Evolutionary conservation across 2,888 invertebrate species (phyloP), one percentile per base, ranked within the genome.

Genomic region (Cheilosia vulpina): DNA sequence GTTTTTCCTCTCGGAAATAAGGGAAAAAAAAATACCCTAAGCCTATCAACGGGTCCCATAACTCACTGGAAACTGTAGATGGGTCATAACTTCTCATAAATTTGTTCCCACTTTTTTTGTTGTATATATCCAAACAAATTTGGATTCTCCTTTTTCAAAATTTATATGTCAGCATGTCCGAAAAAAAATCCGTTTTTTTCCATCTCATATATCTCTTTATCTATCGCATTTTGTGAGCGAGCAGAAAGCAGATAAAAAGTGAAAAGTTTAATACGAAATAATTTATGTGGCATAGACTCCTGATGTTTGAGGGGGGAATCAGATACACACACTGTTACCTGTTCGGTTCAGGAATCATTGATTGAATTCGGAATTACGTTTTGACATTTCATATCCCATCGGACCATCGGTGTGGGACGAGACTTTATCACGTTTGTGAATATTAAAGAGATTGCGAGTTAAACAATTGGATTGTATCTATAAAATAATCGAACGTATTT

Each of bases 401-500:
- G 43, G 34, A 60, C 45, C 13, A 21, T 50, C 21, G 17, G 27
- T 17, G 31, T 13, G 2, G 31, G 15, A 6, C 2, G 11, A 53
- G 17, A 55, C 55, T 27, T 52, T 4, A 55, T 60, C 62, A 78
- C 71, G 78, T 79, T 83, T 72, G 73, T 79, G 83, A 62, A 79
- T 83, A 79, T 83, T 83, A 63, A 79, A 79, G 79, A 68, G 68
- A 79, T 62, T 34, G 38, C 2, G 79, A 75, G 80, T 79, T 75
- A 80, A 79, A 84, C 80, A 84, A 84, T 84, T 84, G 84, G 84
- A 84, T 84, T 84, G 65, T 84, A 60, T 80, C 80, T 80, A 84
- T 80, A 80, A 80, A 80, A 84, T 84, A 84, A 84, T 84, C 84
- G 80, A 84, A 71, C 75, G 80, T 75, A 47, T 80, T 84, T 80